Evolutionary conservation across 2,113 vertebrate genomes (phyloP).

Genomic region (Sapayoa aenigma): DNA sequence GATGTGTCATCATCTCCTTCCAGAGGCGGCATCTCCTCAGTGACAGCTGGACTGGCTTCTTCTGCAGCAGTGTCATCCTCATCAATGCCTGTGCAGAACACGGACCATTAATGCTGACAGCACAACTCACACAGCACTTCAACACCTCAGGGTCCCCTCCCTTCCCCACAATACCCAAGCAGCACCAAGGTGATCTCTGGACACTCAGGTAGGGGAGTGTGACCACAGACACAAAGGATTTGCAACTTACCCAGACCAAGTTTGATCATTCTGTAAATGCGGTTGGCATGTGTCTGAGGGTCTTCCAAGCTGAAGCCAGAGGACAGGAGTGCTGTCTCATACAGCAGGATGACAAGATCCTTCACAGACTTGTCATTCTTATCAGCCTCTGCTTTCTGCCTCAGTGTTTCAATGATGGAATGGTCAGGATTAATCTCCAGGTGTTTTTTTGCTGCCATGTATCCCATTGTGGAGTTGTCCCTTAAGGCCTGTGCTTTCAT

Average conservation of each 20-base stretch:
- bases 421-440: conserved; percentile 83
- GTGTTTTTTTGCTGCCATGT: conserved; percentile 87
- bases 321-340: conserved; percentile 80
- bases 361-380: conserved; percentile 88
- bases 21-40: conserved; percentile 93
- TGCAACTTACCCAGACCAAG: conserved; percentile 85
- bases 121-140: rapidly evolving
- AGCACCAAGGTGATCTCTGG: rapidly evolving
- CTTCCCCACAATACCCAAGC: rapidly evolving
- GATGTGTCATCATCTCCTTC: conserved; percentile 94
- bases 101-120: rapidly evolving
- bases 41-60: conserved; percentile 74
- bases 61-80: conserved; percentile 88
- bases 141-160: rapidly evolving
- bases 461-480: conserved; percentile 86
- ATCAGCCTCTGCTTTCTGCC: conserved; percentile 85
- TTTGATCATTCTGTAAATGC: conserved; percentile 92
- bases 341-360: conserved; percentile 84
- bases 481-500: conserved; percentile 83
- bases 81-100: conserved; percentile 83
- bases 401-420: conserved; percentile 80
- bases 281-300: conserved; percentile 85
- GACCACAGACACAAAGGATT: rapidly evolving
- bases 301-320: conserved; percentile 85
- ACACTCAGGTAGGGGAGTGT: rapidly evolving